Conservation (phyloP, 2,797 vertebrate genomes). For the Anolis apletophallus region DNA sequence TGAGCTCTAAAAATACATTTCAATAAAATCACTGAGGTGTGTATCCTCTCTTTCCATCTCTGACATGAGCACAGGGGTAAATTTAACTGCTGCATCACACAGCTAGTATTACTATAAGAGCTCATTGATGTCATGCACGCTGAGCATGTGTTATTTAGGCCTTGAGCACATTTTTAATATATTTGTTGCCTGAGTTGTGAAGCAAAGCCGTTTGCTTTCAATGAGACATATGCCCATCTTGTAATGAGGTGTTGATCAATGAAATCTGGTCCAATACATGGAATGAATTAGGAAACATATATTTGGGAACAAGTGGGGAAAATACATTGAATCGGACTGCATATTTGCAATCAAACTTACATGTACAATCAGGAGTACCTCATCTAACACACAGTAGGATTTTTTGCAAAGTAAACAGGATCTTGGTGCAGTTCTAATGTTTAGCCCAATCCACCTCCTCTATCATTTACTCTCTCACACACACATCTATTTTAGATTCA, state of each 20-base stretch:
- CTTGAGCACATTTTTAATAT: not conserved
- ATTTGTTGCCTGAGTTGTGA: not conserved
- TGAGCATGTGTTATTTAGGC: not conserved
- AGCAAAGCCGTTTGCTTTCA: not conserved
- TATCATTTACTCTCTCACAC: too few relatives aligned
- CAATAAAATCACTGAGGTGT: not conserved
- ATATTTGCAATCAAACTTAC: not conserved
- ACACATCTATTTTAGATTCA: too few relatives aligned
- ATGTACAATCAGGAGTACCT: too few relatives aligned
- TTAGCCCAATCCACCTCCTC: too few relatives aligned
- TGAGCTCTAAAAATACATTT: not conserved
- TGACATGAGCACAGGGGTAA: not conserved
- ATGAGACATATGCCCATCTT: not conserved
- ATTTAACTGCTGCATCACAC: not conserved
- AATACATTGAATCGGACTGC: not conserved
- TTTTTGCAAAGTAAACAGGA: too few relatives aligned
- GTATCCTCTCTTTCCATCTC: not conserved
- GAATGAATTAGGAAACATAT: not conserved
- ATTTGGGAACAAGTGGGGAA: not conserved
- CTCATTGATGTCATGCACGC: not conserved
- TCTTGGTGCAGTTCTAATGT: too few relatives aligned
- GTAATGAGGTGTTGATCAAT: not conserved
- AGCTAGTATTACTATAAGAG: slow-evolving; percentile 2
- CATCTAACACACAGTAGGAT: too few relatives aligned
- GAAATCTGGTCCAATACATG: not conserved